Conservation (phyloP, 2,888 invertebrate species). For the Cheiracanthium punctorium region DNA sequence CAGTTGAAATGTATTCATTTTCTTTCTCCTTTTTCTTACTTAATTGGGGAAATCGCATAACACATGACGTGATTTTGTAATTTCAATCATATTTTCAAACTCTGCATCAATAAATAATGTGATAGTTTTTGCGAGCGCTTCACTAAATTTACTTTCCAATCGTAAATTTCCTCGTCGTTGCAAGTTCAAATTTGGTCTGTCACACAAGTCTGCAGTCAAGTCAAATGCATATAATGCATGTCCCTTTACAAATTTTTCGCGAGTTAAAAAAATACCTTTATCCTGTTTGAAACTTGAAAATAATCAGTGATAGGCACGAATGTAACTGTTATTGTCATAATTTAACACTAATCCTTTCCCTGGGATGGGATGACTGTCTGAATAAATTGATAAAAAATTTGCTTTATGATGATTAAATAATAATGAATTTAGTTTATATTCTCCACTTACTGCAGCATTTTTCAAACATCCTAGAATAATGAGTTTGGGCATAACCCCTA, state of each 20-base stretch:
- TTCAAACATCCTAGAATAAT: slow-evolving; percentile 72
- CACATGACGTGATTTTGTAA: slow-evolving; percentile 18
- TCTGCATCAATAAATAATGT: slow-evolving; percentile 8
- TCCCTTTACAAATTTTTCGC: neutral
- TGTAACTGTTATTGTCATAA: slow-evolving; percentile 1
- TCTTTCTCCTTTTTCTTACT: no score
- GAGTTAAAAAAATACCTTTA: slow-evolving; percentile 65
- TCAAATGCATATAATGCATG: slow-evolving; percentile 36
- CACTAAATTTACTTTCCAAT: slow-evolving; percentile 9
- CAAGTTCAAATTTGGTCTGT: neutral
- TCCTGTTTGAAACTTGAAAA: slow-evolving; percentile 68
- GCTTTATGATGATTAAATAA: slow-evolving; percentile 71
- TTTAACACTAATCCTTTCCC: slow-evolving; percentile 32
- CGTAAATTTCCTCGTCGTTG: slow-evolving; percentile 27
- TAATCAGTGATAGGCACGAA: slow-evolving; percentile 73
- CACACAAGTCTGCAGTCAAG: slow-evolving; percentile 26
- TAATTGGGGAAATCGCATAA: no score
- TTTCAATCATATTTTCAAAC: slow-evolving; percentile 72
- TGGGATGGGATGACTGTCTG: slow-evolving; percentile 72
- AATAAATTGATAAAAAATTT: slow-evolving; percentile 57
- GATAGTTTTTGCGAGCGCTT: neutral
- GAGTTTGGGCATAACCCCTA: slow-evolving; percentile 5
- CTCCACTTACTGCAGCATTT: slow-evolving; percentile 71
- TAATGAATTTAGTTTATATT: slow-evolving; percentile 70
- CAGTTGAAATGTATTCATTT: neutral